Evolutionary conservation across 2,888 invertebrate species (phyloP), one percentile per base, ranked within the genome.

Genomic region (Lochmaea crataegi): DNA sequence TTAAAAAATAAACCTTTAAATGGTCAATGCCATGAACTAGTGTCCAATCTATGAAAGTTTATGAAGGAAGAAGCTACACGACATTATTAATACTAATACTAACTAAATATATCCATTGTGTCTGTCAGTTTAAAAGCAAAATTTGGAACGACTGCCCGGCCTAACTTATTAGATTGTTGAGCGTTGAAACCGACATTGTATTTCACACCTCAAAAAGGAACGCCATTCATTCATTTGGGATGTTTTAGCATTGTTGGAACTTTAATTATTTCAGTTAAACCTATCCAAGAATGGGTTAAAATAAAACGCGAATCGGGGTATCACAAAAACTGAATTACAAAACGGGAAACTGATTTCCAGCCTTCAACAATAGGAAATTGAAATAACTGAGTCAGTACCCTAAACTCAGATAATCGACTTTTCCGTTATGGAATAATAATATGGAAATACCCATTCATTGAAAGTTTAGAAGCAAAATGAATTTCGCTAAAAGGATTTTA

Each of bases 181-280:
- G 68, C 68, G 68, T 68, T 60, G 60, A 68, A 60, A 48, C 68
- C 68, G 18, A 68, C 68, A 60, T 68, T 68, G 48, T 60, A 60
- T 68, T 65, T 68, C 60, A 32, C 68, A 68, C 68, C 68, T 68
- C 60, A 68, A 68, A 60, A 68, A 22, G 60, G 68, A 68, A 68
- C 45, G 60, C 60, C 48, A 41, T 68, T 68, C 68, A 68, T 60
- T 68, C 42, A 68, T 68, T 68, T 48, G 58, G 26, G 14, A 68
- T 58, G 68, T 68, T 60, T 26, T 12, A 60, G 42, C 58, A 68
- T 68, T 60, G 68, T 68, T 68, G 58, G 60, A 60, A 68, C 68
- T 68, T 60, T 60, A 68, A 68, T 68, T 68, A 68, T 68, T 68
- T 32, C 32, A 7, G 32, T 32, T 32, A 7, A 32, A 32, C 32